Percentiles rank a stretch among this genome's conserved stretches.
Evolutionary conservation across 2,888 invertebrate species (phyloP).

Genomic region (Chaetogeoica ovagalla): DNA sequence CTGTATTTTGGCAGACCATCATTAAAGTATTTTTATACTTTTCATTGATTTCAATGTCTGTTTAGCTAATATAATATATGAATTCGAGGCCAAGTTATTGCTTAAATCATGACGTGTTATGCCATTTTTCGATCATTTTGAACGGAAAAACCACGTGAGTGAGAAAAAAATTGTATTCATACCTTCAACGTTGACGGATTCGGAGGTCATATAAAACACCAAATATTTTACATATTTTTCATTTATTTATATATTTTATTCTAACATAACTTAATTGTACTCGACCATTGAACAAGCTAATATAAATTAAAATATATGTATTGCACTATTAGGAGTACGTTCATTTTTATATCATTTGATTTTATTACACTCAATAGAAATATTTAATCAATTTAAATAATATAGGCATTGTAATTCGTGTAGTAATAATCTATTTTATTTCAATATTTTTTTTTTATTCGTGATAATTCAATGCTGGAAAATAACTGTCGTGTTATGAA

Average conservation of each 20-base stretch:
- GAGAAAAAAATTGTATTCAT: slow-evolving; percentile 32
- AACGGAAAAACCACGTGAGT: slow-evolving; percentile 40
- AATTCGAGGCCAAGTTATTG: slow-evolving; percentile 34
- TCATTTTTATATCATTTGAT: background rate
- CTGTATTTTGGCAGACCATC: background rate
- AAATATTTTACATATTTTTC: slow-evolving; percentile 22
- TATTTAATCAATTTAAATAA: background rate
- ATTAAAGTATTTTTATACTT: slow-evolving; percentile 35
- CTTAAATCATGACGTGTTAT: slow-evolving; percentile 34
- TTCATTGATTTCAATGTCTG: slow-evolving; percentile 43
- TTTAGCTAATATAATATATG: slow-evolving; percentile 9
- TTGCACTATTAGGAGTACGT: background rate
- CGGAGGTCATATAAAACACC: slow-evolving; percentile 30
- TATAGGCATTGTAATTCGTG: background rate
- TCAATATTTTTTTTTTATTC: background rate
- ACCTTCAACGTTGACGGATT: slow-evolving; percentile 22
- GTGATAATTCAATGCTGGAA: background rate
- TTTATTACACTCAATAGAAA: background rate
- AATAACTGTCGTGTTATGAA: background rate
- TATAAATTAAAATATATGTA: background rate
- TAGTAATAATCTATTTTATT: background rate
- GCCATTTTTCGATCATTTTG: slow-evolving; percentile 33
- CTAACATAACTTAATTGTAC: background rate
- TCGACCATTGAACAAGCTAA: background rate
- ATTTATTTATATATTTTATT: background rate